Evolutionary conservation across 53 echinoderm and acorn worm species (phyloP), one percentile per base, ranked within the genome.

Genomic region (Paelopatides confundens): DNA sequence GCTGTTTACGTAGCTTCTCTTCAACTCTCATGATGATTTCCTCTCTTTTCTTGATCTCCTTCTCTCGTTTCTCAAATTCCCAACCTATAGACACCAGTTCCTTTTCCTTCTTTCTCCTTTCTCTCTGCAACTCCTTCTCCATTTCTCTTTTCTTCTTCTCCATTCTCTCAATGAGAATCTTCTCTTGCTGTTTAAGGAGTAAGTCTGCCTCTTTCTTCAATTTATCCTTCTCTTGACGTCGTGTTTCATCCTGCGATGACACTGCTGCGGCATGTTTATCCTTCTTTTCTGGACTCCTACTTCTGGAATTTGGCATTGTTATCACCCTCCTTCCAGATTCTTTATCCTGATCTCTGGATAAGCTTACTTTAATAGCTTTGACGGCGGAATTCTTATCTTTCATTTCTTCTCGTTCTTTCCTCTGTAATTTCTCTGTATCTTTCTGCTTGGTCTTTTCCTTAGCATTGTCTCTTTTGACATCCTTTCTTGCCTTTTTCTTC

Each of bases 121-220:
- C 79, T 51, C 66, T 53, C 46, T 88, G 85, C 46, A 79, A 82
- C 33, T 96, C 92, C 66, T 87, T 92, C 26, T 92, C 88, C 48
- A 93, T 85, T 51, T 86, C 63, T 31, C 94, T 89, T 63, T 69
- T 77, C 58, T 89, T 93, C 85, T 94, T 92, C 62, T 92, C 85
- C 51, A 83, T 83, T 50, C 87, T 88, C 28, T 76, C 87, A 54
- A 89, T 48, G 63, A 78, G 40, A 2, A 88, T 54, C 28, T 71
- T 49, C 24, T 92, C 92, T 86, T 96, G 89, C 37, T 85, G 77
- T 35, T 92, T 85, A 23, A 88, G 88, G 11, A 95, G 84, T 21
- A 81, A 39, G 14, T 91, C 91, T 34, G 83, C 87, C 49, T 87
- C 87, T 63, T 83, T 71, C 66, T 66, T 47, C 2, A 62, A n/a